Base-by-base conservation (phyloP, 2,797 vertebrate genomes). In the Pelochelys cantorii region DNA sequence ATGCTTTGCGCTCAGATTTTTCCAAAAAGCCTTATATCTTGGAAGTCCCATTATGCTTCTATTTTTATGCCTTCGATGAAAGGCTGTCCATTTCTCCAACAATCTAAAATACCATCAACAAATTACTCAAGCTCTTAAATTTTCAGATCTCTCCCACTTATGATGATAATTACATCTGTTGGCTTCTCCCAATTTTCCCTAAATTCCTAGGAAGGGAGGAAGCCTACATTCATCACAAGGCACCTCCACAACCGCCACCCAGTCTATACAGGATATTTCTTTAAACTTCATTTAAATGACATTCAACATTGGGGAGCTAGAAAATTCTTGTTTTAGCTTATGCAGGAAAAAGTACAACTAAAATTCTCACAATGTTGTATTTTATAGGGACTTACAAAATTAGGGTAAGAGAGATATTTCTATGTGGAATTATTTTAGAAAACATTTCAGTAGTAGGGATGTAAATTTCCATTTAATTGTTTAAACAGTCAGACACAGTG, bases 11-110 rank as follows among this genome's bases (percentile, higher is more conserved):
- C 17, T 7, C 14, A 2, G 3, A 2, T 53, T 83, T 71, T 85
- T 94, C 52, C 42, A 83, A 52, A 93, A 86, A 34, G 25, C 15
- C 5, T 59, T 56, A 83, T 68, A 71, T 71, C 37, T 71, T 37
- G 65, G 8, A 71, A 37, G n/a, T 22, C 65, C 9, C 65, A 34
- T 37, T 71, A 37, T n/a, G n/a, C n/a, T 22, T 71, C 65, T 71
- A 71, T 71, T 71, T 71, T 37, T 37, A 71, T 71, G 65, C 20
- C 65, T 71, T 71, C n/a, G 18, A 20, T 22, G 18, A 23, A 20
- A 37, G n/a, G 18, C 7, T 71, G 65, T 37, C n/a, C n/a, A 71
- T 37, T 37, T 18, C 20, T 37, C 9, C 65, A 71, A 37, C 65
- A 37, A 37, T 71, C 18, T 37, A 71, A 71, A 68, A 71, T 37